phyloP scores from a whole-genome alignment of 1,140 invertebrate genomes.

The Atta texana region DNA sequence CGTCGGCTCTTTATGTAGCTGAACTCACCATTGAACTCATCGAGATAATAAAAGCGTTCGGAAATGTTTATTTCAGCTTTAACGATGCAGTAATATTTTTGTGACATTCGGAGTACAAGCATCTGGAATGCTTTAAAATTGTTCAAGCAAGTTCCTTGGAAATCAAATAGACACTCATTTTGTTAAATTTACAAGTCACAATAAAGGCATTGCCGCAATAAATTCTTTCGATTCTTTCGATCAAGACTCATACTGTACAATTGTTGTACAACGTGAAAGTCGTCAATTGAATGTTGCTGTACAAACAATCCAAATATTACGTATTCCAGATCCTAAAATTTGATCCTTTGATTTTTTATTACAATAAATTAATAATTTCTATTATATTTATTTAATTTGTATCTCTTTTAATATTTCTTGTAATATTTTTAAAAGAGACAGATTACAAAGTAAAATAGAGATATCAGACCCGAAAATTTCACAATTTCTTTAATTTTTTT shows the following conservation, averaged over 20 bases:
- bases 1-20: background rate
- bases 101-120: background rate
- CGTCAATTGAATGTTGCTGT: background rate
- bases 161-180: background rate
- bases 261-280: background rate
- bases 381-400: background rate
- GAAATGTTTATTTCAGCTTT: background rate
- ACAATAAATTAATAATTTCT: background rate
- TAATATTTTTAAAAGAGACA: background rate
- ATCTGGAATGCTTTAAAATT: constrained; percentile 3
- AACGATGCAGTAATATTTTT: background rate
- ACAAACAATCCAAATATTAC: background rate
- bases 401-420: background rate
- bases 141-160: background rate
- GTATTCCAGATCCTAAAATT: background rate
- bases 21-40: background rate
- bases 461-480: background rate
- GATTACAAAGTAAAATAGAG: background rate
- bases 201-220: background rate
- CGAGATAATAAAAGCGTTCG: constrained; percentile 18
- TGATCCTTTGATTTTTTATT: background rate
- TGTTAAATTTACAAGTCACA: background rate
- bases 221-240: background rate
- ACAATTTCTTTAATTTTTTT: background rate
- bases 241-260: background rate